Conservation (phyloP, 2,113 vertebrate species). For the Eurystomus gularis region DNA sequence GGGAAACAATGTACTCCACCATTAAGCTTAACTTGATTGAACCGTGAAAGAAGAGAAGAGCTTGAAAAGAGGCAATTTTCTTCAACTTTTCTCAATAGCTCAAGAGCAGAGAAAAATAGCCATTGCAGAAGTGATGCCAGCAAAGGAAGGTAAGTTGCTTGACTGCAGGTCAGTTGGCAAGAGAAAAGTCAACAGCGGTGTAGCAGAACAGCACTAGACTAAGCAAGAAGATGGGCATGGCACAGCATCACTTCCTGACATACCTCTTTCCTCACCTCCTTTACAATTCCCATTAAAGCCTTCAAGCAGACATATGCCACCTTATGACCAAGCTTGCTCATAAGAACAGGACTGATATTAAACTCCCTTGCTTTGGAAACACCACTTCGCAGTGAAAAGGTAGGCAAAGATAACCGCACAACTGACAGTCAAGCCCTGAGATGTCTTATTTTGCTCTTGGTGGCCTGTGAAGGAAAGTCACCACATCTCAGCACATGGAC, state of each 20-base stretch:
- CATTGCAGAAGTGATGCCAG: not conserved
- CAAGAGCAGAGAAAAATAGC: not conserved
- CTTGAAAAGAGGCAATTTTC: not conserved
- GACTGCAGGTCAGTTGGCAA: not conserved
- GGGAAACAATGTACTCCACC: not conserved
- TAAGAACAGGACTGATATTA: not conserved
- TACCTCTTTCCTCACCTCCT: not conserved
- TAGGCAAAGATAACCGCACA: not conserved
- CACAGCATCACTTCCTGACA: rapidly evolving
- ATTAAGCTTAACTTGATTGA: not conserved
- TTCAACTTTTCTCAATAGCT: not conserved
- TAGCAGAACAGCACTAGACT: not conserved
- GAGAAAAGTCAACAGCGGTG: not conserved
- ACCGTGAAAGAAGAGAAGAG: not conserved
- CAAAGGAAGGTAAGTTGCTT: not conserved
- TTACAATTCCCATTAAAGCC: not conserved
- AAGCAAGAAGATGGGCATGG: not conserved
- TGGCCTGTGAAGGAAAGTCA: not conserved
- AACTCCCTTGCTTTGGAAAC: not conserved
- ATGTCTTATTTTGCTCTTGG: not conserved
- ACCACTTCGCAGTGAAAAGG: not conserved
- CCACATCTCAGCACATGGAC: not conserved
- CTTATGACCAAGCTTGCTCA: not conserved
- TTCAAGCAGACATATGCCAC: not conserved
- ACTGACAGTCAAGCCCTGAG: not conserved